Base-by-base conservation (phyloP, 2,888 invertebrate genomes). In the Formica aserva region DNA sequence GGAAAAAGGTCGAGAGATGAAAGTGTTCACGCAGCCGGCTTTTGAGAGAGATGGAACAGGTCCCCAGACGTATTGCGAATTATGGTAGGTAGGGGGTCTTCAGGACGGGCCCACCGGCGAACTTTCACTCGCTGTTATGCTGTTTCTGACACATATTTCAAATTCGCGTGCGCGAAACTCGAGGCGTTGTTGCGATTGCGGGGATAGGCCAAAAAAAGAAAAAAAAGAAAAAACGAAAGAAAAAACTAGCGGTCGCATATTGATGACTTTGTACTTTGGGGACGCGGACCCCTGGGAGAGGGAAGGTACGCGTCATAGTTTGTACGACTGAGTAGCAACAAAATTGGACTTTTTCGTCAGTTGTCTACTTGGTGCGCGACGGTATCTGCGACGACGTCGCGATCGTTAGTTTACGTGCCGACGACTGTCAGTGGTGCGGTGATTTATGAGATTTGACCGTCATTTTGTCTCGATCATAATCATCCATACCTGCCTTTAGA, bases 41-140 rank as follows among this genome's bases (percentile, higher is more conserved):
- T 29, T n/a, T 4, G 13, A 52, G 48, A 26, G 75, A 80, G 81
- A 84, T 67, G 69, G 66, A 84, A 83, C 29, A 62, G 22, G 57
- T n/a, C 11, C 29, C 8, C 29, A 55, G 71, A 57, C 18, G 32
- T 29, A 41, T 9, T 48, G 38, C 29, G 38, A 22, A 41, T 32
- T 35, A 52, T 52, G n/a, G 3, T 52, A n/a, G 8, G 77, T 69
- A 69, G 48, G 67, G 67, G 57, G 71, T 74, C 85, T 66, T 63
- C n/a, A 13, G 8, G 18, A 13, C 35, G 52, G 38, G 13, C 65
- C 35, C 48, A 11, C 3, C 1, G 26, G 22, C 71, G n/a, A 91
- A 93, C 93, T 93, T 93, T 93, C 93, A 93, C 93, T 93, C 55
- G 52, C 63, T 82, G 82, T 86, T 90, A 90, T 82, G 87, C 84